Evolutionary conservation across 2,113 vertebrate species (phyloP), one percentile per base, ranked within the genome.

Genomic region (Phycodurus eques): DNA sequence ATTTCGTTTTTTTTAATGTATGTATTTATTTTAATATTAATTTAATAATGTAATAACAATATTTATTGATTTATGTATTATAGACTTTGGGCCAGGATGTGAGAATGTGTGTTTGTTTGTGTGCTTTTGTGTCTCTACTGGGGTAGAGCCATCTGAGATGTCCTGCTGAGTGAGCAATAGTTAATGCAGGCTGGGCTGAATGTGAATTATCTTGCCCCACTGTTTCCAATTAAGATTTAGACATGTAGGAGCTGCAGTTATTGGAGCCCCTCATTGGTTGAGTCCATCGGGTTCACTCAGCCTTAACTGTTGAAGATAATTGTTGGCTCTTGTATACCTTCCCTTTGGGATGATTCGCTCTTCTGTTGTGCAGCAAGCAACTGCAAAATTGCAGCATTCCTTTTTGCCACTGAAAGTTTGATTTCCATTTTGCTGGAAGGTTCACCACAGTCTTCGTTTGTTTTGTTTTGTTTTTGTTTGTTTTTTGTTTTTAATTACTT

Each of bases 221-320:
- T 86, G 87, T 92, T 92, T 91, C 89, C 84, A 91, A 92, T 93
- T 92, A 93, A 88, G 91, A 78, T 57, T 68, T 80, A 76, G 86
- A 88, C 88, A 89, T 87, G 85, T 86, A 90, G 89, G 85, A 88
- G 86, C 81, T 86, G 89, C 87, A 80, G 87, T 88, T 88, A 78
- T 84, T 77, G 81, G 73, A 84, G 77, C 75, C 69, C 75, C 79
- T 84, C 85, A 76, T 83, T 90, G 91, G 84, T 81, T 39, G 17
- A 63, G 79, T 74, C 86, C 80, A 74, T 81, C 83, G 86, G 89
- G 88, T 87, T 90, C 78, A 63, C 80, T 89, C 85, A 88, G 86
- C 86, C 86, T 80, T 89, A 89, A 88, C 85, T 83, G 84, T 84
- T 77, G 70, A 75, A 84, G 88, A 89, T 90, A 90, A 91, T 90